Percentiles rank a stretch among this genome's conserved stretches.
phyloP scores from a whole-genome alignment of 2,113 vertebrate species.

The Tor tambroides region DNA sequence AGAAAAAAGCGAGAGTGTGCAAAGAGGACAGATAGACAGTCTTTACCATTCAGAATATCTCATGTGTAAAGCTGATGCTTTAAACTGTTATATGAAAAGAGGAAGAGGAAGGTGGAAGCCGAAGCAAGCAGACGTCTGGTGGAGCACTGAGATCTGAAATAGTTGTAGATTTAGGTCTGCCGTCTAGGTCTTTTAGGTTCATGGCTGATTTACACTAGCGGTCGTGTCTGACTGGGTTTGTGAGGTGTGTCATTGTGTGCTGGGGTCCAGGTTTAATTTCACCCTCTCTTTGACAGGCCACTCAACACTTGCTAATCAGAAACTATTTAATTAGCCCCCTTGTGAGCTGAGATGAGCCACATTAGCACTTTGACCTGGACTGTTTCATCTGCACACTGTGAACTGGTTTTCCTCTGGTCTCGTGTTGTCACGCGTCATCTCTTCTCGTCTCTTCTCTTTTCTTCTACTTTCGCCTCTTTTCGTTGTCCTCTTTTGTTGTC shows the following conservation, averaged over 20 bases:
- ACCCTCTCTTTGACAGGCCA: conserved; percentile 51
- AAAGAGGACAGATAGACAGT: conserved; percentile 38
- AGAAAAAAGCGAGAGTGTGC: conserved; percentile 19
- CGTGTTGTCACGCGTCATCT: not conserved
- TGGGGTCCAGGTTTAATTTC: conserved; percentile 52
- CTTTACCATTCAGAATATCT: conserved; percentile 26
- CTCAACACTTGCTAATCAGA: conserved; percentile 59
- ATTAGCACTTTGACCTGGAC: conserved; percentile 53
- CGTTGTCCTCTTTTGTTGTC: not conserved
- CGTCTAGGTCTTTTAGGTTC: conserved; percentile 13
- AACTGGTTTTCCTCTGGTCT: not conserved
- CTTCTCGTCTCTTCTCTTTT: not conserved
- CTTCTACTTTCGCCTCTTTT: not conserved
- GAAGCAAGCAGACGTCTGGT: conserved; percentile 6
- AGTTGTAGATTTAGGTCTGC: not conserved
- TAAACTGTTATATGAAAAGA: not conserved
- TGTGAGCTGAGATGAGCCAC: conserved; percentile 53
- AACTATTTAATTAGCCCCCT: conserved; percentile 67
- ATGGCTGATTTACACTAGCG: conserved; percentile 40
- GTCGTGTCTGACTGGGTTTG: conserved; percentile 53
- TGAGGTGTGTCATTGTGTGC: conserved; percentile 46
- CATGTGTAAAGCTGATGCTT: conserved; percentile 31
- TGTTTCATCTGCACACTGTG: conserved; percentile 39
- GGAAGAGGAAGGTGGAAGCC: not conserved
- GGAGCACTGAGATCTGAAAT: not conserved